A percentile compares a stretch with the other conserved stretches of the same genome.
These are phyloP conservation scores for Pedicia rivosa DNA, from an alignment of 2,888 invertebrate species.

Conservation along the genomic window DNA sequence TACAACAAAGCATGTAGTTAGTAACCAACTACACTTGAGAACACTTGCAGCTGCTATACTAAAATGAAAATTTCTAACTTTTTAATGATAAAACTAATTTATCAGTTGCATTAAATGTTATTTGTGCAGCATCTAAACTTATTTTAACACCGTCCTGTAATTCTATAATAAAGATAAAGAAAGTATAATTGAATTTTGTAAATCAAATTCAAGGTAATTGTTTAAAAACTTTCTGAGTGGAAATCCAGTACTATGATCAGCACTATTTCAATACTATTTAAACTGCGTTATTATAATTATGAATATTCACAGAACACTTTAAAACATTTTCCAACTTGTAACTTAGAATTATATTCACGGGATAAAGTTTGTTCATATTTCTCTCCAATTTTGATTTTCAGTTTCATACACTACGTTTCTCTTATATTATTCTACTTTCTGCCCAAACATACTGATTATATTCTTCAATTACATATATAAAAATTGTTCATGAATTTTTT, in stretches of 20 bases:
- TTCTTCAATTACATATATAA: no score
- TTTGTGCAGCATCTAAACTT: slow-evolving; percentile 77
- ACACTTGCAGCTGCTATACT: slow-evolving; percentile 93
- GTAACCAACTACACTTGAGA: slow-evolving; percentile 79
- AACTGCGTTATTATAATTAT: no score
- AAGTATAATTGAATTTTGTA: slow-evolving; percentile 5
- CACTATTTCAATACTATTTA: slow-evolving; percentile 84
- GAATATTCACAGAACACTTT: no score
- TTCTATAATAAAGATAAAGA: slow-evolving; percentile 34
- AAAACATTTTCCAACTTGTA: no score
- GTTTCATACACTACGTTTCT: no score
- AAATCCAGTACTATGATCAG: slow-evolving; percentile 76
- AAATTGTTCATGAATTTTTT: no score
- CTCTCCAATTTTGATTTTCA: no score
- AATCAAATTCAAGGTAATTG: background rate
- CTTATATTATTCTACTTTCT: no score
- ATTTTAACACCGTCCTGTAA: slow-evolving; percentile 81
- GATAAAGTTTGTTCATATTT: no score
- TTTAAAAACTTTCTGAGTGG: slow-evolving; percentile 59
- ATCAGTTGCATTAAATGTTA: slow-evolving; percentile 68
- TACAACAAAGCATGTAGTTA: no score
- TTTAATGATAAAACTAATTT: slow-evolving; percentile 78
- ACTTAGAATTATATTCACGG: no score
- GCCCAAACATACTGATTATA: no score
- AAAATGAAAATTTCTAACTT: slow-evolving; percentile 74